These are phyloP conservation scores for Tenualosa thibaudeaui DNA, from an alignment of 2,797 vertebrate genomes.

Conservation along the genomic window DNA sequence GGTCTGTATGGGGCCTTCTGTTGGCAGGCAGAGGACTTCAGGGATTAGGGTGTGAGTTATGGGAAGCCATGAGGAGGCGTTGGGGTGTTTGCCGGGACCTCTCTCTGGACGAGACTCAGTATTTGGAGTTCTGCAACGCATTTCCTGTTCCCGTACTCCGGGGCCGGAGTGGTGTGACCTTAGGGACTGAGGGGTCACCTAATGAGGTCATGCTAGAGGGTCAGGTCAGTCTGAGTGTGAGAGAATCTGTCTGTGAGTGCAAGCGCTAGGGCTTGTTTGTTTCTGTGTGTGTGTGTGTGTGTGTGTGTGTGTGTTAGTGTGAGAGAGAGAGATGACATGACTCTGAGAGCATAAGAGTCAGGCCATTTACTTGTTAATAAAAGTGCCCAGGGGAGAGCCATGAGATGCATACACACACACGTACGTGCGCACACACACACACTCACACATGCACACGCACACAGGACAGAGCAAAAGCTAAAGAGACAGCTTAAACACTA, in stretches of 20 bases:
- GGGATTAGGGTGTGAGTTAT: neutral
- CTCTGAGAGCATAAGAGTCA: neutral
- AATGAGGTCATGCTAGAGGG: neutral
- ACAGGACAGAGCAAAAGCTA: neutral
- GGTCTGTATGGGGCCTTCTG: neutral
- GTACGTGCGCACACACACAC: too few relatives aligned
- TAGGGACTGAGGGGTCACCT: neutral
- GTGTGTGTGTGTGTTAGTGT: neutral
- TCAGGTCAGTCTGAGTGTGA: constrained; percentile 11
- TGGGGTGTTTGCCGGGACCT: neutral
- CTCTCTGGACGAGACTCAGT: neutral
- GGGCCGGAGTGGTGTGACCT: constrained; percentile 7
- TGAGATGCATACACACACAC: neutral
- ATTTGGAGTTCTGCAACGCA: neutral
- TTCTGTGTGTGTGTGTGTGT: neutral
- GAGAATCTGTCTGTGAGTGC: neutral
- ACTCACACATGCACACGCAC: too few relatives aligned
- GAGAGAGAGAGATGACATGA: neutral
- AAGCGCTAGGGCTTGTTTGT: neutral
- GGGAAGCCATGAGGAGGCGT: neutral
- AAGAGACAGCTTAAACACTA: neutral
- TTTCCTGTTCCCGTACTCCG: neutral
- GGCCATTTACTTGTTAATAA: neutral
- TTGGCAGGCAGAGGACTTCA: neutral
- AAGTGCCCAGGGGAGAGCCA: neutral